Percentiles rank a stretch among this genome's conserved stretches.
These are phyloP conservation scores for Nanorana parkeri DNA, from an alignment of 2,113 vertebrate genomes.

Conservation along the genomic window DNA sequence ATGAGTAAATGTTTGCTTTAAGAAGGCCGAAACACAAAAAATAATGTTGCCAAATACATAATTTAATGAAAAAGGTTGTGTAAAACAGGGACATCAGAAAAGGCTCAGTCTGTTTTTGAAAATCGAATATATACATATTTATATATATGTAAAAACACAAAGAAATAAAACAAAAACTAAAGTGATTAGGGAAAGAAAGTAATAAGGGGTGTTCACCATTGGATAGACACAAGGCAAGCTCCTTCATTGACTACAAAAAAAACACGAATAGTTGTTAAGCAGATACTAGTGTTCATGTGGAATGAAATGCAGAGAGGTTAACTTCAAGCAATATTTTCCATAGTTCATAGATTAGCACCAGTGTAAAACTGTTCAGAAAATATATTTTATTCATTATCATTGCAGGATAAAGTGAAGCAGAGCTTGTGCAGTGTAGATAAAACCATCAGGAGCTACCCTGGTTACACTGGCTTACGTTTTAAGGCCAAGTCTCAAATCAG, in stretches of 20 bases:
- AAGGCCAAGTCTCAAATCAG: too few relatives aligned
- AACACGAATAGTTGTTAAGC: background rate
- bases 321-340: background rate
- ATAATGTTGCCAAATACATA: constrained; percentile 76
- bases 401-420: too few relatives aligned
- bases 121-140: constrained; percentile 69
- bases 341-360: constrained; percentile 6
- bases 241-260: constrained; percentile 73
- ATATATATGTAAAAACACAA: constrained; percentile 68
- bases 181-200: constrained; percentile 67
- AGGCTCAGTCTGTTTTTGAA: constrained; percentile 76
- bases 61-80: constrained; percentile 86
- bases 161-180: constrained; percentile 77
- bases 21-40: background rate
- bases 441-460: too few relatives aligned
- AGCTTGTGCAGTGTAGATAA: too few relatives aligned
- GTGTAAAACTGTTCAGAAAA: constrained; percentile 1
- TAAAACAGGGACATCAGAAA: constrained; percentile 82
- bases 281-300: background rate
- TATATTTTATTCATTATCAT: too few relatives aligned
- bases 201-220: constrained; percentile 48
- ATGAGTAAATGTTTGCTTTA: too few relatives aligned
- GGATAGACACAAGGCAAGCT: constrained; percentile 76
- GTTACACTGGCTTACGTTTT: too few relatives aligned
- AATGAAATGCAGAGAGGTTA: background rate